These are phyloP conservation scores for Erynnis tages DNA, from an alignment of 2,888 invertebrate genomes.

Conservation along the genomic window DNA sequence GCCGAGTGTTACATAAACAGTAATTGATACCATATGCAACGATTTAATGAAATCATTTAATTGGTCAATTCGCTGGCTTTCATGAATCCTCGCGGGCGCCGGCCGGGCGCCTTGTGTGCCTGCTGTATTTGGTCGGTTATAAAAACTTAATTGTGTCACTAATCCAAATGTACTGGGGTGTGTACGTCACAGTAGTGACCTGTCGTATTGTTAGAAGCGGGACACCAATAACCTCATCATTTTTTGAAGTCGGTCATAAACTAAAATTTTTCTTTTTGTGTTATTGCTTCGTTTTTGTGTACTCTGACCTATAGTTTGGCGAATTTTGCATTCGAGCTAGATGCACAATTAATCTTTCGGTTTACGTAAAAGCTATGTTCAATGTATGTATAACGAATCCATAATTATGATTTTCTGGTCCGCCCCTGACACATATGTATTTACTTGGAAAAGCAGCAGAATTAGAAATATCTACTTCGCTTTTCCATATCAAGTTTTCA, in stretches of 20 bases:
- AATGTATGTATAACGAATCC: too few species aligned
- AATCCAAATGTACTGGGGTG: neutral
- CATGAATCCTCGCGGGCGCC: constrained; percentile 9
- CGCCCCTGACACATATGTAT: too few species aligned
- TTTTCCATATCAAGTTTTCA: neutral
- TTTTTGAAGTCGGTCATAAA: too few species aligned
- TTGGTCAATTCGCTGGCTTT: constrained; percentile 11
- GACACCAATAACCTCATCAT: too few species aligned
- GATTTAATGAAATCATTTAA: constrained; percentile 17
- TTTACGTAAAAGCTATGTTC: too few species aligned
- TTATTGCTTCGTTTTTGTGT: too few species aligned
- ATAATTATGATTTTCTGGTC: too few species aligned
- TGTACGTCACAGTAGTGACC: neutral
- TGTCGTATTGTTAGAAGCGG: too few species aligned
- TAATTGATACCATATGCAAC: constrained; percentile 26
- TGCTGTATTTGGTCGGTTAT: neutral
- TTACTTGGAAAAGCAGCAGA: neutral
- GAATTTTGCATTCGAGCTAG: too few species aligned
- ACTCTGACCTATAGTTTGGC: too few species aligned
- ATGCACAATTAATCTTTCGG: too few species aligned
- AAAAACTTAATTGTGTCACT: neutral
- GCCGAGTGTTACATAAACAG: constrained; percentile 11
- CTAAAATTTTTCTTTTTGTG: too few species aligned
- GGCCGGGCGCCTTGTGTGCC: constrained; percentile 6
- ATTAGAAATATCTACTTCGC: neutral